These are phyloP conservation scores for Itoplectis maculator DNA, from an alignment of 2,888 invertebrate genomes.

Conservation along the genomic window DNA sequence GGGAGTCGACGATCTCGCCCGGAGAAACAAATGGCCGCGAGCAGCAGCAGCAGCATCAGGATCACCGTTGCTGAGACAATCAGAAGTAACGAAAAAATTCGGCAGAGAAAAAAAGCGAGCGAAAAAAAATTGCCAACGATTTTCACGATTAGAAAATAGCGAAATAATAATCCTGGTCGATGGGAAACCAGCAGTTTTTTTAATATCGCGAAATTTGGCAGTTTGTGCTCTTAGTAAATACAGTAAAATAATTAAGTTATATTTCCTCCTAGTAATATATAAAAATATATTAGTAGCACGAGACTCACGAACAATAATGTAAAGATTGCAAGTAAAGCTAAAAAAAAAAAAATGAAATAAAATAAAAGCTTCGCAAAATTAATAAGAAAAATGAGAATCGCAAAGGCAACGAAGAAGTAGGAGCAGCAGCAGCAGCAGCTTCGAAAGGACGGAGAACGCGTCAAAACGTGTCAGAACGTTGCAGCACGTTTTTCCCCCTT, in stretches of 20 bases:
- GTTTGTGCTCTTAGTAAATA: too few relatives aligned
- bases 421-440: background rate
- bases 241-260: too few relatives aligned
- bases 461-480: slow-evolving; percentile 47
- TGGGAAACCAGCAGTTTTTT: background rate
- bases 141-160: background rate
- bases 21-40: background rate
- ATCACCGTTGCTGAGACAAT: too few relatives aligned
- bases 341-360: background rate
- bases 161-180: background rate
- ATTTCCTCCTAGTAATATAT: slow-evolving; percentile 12
- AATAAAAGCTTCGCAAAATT: background rate
- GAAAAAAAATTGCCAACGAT: background rate
- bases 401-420: background rate
- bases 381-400: background rate
- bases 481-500: slow-evolving; percentile 18
- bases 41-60: too few relatives aligned
- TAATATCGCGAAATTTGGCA: too few relatives aligned
- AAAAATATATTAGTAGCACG: slow-evolving; percentile 46
- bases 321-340: background rate
- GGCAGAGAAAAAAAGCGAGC: too few relatives aligned
- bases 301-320: background rate
- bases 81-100: too few relatives aligned
- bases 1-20: background rate
- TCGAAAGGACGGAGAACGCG: slow-evolving; percentile 40